A percentile compares a stretch with the other conserved stretches of the same genome.
Conservation (phyloP, 2,888 invertebrate species). For the Mesorhabditis sp. region DNA sequence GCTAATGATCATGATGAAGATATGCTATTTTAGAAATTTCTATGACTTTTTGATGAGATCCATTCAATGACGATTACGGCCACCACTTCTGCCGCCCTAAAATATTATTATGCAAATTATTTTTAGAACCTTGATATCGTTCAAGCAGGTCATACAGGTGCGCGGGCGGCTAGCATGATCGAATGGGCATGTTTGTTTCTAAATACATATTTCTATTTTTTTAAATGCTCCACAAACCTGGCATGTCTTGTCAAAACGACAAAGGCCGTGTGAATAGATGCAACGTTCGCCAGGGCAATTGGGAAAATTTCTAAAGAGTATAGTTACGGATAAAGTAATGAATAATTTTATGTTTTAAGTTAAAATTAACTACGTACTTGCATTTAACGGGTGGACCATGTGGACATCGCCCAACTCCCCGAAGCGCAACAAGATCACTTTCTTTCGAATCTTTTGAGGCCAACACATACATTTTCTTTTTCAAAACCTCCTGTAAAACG, state of each 20-base stretch:
- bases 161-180: slow-evolving; percentile 29
- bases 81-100: not conserved
- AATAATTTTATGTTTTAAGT: not conserved
- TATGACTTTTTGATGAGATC: no score
- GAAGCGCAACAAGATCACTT: slow-evolving; percentile 12
- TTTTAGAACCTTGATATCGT: slow-evolving; percentile 22
- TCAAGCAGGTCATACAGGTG: slow-evolving; percentile 31
- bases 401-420: slow-evolving; percentile 31
- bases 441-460: not conserved
- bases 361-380: slow-evolving; percentile 17
- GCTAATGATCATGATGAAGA: no score
- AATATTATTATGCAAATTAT: not conserved
- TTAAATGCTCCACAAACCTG: slow-evolving; percentile 8
- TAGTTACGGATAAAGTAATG: not conserved
- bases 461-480: slow-evolving; percentile 19
- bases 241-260: slow-evolving; percentile 21
- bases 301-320: slow-evolving; percentile 28
- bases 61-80: slow-evolving; percentile 1
- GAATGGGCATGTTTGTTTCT: slow-evolving; percentile 26
- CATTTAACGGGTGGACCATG: slow-evolving; percentile 31
- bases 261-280: slow-evolving; percentile 29
- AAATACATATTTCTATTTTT: not conserved
- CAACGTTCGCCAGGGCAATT: slow-evolving; percentile 30
- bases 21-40: no score
- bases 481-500: slow-evolving; percentile 19